Conservation (phyloP, 1,140 invertebrate species). For the Sycophila sp. region DNA sequence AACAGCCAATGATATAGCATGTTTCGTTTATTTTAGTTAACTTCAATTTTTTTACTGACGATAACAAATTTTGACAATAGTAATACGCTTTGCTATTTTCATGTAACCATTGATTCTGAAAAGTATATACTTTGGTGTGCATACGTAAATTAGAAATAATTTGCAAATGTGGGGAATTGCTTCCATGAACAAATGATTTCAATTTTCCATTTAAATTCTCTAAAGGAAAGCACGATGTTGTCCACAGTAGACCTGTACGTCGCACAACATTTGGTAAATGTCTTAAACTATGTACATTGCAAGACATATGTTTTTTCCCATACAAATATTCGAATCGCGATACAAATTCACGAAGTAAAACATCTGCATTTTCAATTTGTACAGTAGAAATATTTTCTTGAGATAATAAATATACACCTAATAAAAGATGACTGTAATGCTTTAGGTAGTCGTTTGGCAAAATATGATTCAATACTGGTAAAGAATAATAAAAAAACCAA, state of each 20-base stretch:
- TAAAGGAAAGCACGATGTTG: conserved; percentile 41
- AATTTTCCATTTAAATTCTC: conserved; percentile 42
- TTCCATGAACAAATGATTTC: conserved; percentile 8
- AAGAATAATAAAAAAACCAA: conserved; percentile 20
- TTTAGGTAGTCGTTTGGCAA: conserved; percentile 33
- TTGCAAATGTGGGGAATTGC: conserved; percentile 5
- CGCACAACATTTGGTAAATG: conserved; percentile 34
- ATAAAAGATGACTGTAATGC: neutral
- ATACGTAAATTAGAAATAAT: neutral
- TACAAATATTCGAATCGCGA: conserved; percentile 34
- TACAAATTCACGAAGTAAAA: conserved; percentile 32
- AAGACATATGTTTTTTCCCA: conserved; percentile 26
- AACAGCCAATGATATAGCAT: neutral
- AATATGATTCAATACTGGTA: conserved; percentile 25
- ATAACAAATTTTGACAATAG: neutral
- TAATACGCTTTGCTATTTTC: neutral
- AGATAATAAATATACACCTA: conserved; percentile 23
- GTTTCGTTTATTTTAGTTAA: neutral
- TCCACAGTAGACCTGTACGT: conserved; percentile 36
- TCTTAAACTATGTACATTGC: conserved; percentile 37
- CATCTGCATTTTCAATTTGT: conserved; percentile 7
- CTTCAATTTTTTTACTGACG: no score
- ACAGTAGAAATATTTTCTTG: conserved; percentile 27
- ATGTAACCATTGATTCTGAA: conserved; percentile 25
- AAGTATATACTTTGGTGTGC: conserved; percentile 33